Evolutionary conservation across 2,888 invertebrate genomes (phyloP).

Genomic region (Diloba caeruleocephala): DNA sequence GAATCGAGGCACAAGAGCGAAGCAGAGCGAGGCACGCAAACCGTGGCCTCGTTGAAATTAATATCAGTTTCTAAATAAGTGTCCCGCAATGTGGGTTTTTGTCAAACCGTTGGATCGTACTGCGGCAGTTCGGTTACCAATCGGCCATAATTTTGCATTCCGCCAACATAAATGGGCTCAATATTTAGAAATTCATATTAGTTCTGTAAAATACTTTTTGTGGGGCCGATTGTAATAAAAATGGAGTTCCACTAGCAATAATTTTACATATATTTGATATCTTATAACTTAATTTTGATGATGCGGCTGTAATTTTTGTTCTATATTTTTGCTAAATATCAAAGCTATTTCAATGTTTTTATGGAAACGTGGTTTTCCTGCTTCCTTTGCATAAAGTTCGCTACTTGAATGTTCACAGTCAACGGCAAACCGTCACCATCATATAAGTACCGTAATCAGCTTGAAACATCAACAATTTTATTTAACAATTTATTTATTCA

Average conservation of each 20-base stretch:
- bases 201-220: slow-evolving; percentile 35
- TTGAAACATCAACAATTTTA: slow-evolving; percentile 7
- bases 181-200: slow-evolving; percentile 35
- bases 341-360: not conserved
- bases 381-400: not conserved
- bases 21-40: slow-evolving; percentile 75
- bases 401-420: not conserved
- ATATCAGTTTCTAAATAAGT: slow-evolving; percentile 84
- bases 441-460: not conserved
- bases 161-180: slow-evolving; percentile 31
- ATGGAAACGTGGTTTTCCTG: not conserved
- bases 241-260: not conserved
- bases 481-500: slow-evolving; percentile 1
- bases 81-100: slow-evolving; percentile 75
- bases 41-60: slow-evolving; percentile 78
- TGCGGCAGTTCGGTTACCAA: slow-evolving; percentile 40
- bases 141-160: slow-evolving; percentile 43
- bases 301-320: not conserved
- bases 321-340: slow-evolving; percentile 4
- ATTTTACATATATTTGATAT: not conserved
- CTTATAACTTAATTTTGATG: not conserved
- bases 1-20: slow-evolving; percentile 51
- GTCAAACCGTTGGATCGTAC: slow-evolving; percentile 57
- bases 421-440: not conserved
- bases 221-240: not conserved